Evolutionary conservation across 2,888 invertebrate species (phyloP).

Genomic region (Toxonevra muliebris): DNA sequence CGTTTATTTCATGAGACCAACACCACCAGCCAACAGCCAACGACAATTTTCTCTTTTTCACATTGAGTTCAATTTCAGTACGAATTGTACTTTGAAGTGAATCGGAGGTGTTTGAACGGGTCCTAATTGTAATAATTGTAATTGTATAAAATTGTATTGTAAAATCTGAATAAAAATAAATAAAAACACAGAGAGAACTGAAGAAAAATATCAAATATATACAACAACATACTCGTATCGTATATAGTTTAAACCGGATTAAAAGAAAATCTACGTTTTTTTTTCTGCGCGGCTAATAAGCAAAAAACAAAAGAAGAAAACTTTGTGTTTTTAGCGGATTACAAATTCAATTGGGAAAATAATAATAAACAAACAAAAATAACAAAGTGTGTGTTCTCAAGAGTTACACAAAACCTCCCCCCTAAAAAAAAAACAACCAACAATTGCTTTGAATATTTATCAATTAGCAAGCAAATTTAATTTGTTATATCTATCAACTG

Average conservation of each 20-base stretch:
- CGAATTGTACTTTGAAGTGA: constrained; percentile 58
- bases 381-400: too few species aligned
- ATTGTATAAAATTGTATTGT: constrained; percentile 11
- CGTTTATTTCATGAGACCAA: constrained; percentile 12
- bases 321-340: too few species aligned
- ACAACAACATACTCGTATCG: too few species aligned
- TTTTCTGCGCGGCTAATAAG: too few species aligned
- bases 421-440: constrained; percentile 2
- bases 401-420: too few species aligned
- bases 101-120: constrained; percentile 49
- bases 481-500: not conserved
- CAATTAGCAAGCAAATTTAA: too few species aligned
- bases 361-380: too few species aligned
- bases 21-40: constrained; percentile 14
- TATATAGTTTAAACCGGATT: too few species aligned
- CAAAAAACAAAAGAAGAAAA: too few species aligned
- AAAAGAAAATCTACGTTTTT: too few species aligned
- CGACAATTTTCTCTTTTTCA: constrained; percentile 43
- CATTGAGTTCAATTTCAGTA: constrained; percentile 47
- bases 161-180: constrained; percentile 5
- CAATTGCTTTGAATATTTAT: not conserved
- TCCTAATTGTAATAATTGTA: constrained; percentile 31
- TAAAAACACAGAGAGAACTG: not conserved
- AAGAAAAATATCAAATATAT: not conserved
- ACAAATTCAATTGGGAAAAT: too few species aligned